These are phyloP conservation scores for Malurus elegans DNA, from an alignment of 2,113 vertebrate species.

Conservation along the genomic window DNA sequence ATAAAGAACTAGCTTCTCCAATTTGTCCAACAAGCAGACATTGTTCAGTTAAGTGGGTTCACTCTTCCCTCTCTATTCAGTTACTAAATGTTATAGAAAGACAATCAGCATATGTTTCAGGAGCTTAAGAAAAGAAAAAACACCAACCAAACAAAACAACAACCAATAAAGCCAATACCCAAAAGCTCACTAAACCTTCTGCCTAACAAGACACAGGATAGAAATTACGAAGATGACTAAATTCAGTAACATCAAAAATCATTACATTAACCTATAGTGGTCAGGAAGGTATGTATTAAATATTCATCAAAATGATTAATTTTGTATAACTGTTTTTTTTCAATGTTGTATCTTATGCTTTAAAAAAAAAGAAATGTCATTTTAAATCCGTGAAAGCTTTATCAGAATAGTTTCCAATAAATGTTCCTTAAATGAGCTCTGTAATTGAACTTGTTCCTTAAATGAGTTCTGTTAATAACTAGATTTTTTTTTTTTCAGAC, in stretches of 20 bases:
- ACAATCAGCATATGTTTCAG: not conserved
- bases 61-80: not conserved
- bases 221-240: not conserved
- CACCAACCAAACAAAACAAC: not conserved
- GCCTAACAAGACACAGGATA: not conserved
- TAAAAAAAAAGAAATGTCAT: not conserved
- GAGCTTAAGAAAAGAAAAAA: not conserved
- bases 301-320: not conserved
- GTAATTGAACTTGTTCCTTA: not conserved
- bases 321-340: not conserved
- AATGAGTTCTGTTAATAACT: not conserved
- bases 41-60: not conserved
- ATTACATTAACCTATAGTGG: not conserved
- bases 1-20: not conserved
- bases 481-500: not conserved
- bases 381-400: not conserved
- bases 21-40: not conserved
- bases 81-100: not conserved
- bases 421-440: not conserved
- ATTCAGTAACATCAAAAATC: not conserved
- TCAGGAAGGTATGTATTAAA: not conserved
- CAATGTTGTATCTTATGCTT: not conserved
- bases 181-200: not conserved
- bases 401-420: not conserved
- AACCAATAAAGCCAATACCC: not conserved